Evolutionary conservation across 1,140 invertebrate genomes (phyloP).

Genomic region (Acyrthosiphon pisum): DNA sequence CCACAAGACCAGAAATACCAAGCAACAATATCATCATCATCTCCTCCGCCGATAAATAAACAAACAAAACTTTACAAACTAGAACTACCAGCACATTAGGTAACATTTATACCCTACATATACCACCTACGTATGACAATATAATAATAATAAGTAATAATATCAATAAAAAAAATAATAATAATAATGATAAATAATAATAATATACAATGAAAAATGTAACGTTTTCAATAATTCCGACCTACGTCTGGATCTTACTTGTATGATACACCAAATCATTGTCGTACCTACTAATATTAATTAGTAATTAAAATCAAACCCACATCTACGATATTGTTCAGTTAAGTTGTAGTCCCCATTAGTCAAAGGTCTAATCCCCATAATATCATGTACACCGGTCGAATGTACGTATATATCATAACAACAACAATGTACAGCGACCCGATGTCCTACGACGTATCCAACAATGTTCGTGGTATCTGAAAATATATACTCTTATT

Average conservation of each 20-base stretch:
- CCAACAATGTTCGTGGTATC: background rate
- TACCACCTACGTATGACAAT: background rate
- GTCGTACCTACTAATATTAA: background rate
- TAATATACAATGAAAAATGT: background rate
- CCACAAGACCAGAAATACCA: background rate
- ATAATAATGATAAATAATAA: background rate
- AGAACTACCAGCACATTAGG: background rate
- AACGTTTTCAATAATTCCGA: background rate
- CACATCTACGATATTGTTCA: background rate
- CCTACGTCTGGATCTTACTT: background rate
- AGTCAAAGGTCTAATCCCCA: background rate
- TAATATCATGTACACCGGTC: background rate
- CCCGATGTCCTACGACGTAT: background rate
- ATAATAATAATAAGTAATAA: background rate
- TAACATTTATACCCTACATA: background rate
- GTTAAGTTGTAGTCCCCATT: background rate
- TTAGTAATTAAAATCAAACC: background rate
- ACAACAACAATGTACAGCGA: background rate
- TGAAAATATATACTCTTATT: background rate
- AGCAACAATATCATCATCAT: background rate
- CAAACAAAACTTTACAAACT: background rate
- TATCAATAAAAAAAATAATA: no score
- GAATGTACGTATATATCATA: background rate
- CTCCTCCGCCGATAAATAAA: background rate
- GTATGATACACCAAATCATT: background rate